Evolutionary conservation across 1,140 invertebrate genomes (phyloP).

Genomic region (Alviniconcha marisindica): DNA sequence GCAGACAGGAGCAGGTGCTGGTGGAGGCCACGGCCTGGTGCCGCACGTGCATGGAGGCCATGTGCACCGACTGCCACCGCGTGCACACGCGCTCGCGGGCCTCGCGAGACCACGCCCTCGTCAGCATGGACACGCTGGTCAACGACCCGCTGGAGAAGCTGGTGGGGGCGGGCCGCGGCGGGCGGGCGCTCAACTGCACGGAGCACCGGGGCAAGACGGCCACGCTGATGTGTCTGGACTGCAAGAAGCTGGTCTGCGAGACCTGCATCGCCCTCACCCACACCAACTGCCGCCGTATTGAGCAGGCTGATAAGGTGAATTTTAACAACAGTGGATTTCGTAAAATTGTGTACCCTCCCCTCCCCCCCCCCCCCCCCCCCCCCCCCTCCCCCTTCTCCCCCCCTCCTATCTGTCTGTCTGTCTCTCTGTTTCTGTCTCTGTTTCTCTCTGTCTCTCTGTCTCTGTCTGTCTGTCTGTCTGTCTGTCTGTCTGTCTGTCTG

Average conservation of each 20-base stretch:
- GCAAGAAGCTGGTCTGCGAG: slow-evolving; percentile 46
- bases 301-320: slow-evolving; percentile 31
- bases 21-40: slow-evolving; percentile 44
- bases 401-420: too few relatives aligned
- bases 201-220: slow-evolving; percentile 37
- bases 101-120: slow-evolving; percentile 36
- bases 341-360: background rate
- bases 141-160: slow-evolving; percentile 42
- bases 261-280: slow-evolving; percentile 37
- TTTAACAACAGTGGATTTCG: too few relatives aligned
- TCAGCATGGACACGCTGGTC: slow-evolving; percentile 43
- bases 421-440: too few relatives aligned
- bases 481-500: too few relatives aligned
- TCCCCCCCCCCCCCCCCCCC: too few relatives aligned
- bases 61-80: slow-evolving; percentile 45
- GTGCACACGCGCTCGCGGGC: slow-evolving; percentile 40
- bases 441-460: too few relatives aligned
- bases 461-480: too few relatives aligned
- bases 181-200: background rate
- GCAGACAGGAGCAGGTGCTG: slow-evolving; percentile 43
- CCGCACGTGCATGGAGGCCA: slow-evolving; percentile 38
- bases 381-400: too few relatives aligned
- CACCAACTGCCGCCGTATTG: slow-evolving; percentile 28
- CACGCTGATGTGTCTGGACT: slow-evolving; percentile 39
- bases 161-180: background rate